A percentile compares a stretch with the other conserved stretches of the same genome.
Evolutionary conservation across 2,888 invertebrate species (phyloP).

Genomic region (Melanargia galathea): DNA sequence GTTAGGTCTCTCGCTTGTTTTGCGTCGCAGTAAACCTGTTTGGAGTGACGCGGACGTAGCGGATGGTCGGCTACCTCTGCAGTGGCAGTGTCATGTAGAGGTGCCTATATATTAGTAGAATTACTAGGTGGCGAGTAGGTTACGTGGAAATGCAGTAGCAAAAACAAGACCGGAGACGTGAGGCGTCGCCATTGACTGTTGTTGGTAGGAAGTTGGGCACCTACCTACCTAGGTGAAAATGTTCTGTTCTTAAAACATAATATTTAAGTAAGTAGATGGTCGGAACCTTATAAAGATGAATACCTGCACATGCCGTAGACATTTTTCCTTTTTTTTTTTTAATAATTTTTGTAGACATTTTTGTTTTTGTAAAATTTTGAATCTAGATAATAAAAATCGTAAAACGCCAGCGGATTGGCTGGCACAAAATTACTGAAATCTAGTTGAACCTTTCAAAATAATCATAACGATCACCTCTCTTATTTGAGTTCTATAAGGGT

Average conservation of each 20-base stretch:
- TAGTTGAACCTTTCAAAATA: background rate
- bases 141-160: slow-evolving; percentile 2
- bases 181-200: slow-evolving; percentile 4
- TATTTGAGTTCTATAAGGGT: background rate
- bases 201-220: background rate
- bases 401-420: background rate
- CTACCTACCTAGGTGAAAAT: no score
- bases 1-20: slow-evolving; percentile 22
- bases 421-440: background rate
- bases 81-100: slow-evolving; percentile 26
- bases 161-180: slow-evolving; percentile 15
- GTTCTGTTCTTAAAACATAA: no score
- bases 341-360: background rate
- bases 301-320: no score
- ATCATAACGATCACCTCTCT: background rate
- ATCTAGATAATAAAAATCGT: no score
- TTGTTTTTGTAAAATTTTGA: background rate
- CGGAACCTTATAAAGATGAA: no score
- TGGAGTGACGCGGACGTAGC: slow-evolving; percentile 16
- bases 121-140: slow-evolving; percentile 5
- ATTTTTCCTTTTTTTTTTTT: no score
- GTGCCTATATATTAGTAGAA: slow-evolving; percentile 1
- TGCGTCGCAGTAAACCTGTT: slow-evolving; percentile 32
- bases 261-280: no score
- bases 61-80: slow-evolving; percentile 33